Evolutionary conservation across 2,113 vertebrate species (phyloP), one percentile per base, ranked within the genome.

Genomic region (Plecturocebus donacophilus): DNA sequence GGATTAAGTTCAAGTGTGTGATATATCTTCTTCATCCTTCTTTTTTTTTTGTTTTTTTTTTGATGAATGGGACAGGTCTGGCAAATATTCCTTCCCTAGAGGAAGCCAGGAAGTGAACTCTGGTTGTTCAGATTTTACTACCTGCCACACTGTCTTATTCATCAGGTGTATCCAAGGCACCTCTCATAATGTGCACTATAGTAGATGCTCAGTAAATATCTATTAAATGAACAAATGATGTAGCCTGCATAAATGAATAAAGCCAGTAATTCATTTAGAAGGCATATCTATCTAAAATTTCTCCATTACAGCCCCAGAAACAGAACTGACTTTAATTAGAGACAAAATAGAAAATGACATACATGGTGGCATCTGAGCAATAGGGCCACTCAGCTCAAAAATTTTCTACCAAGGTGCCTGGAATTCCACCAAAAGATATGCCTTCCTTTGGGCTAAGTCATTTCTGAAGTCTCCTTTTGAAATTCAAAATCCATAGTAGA

Each of bases 1-100:
- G 73, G 61, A 93, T 97, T 64, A 86, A 64, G 70, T 77, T 95
- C 94, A 95, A 96, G 83, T 58, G 61, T 64, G 56, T 68, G n/a
- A 64, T 73, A 7, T 6, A 52, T 71, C 89, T 71, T 86, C 79
- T 47, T 35, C 35, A 49, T 20, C 40, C 32, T 64, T 70, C n/a
- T 66, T 13, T 40, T 27, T 47, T 32, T 30, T 12, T 49, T 66
- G 9, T 40, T 27, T 47, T 32, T 30, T 12, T 49, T 56, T 27
- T 88, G 54, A 94, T 87, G 75, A 49, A 77, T 96, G 49, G 9
- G 17, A 52, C 68, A 16, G 20, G 23, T 52, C 81, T 94, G 96
- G 64, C 75, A 84, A 93, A 80, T 66, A 75, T 64, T n/a, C 10
- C 45, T 47, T 54, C 64, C 40, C 87, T 42, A 66, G 38, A 66